These are phyloP conservation scores for Anarrhichthys ocellatus DNA, from an alignment of 2,113 vertebrate species.

Conservation along the genomic window DNA sequence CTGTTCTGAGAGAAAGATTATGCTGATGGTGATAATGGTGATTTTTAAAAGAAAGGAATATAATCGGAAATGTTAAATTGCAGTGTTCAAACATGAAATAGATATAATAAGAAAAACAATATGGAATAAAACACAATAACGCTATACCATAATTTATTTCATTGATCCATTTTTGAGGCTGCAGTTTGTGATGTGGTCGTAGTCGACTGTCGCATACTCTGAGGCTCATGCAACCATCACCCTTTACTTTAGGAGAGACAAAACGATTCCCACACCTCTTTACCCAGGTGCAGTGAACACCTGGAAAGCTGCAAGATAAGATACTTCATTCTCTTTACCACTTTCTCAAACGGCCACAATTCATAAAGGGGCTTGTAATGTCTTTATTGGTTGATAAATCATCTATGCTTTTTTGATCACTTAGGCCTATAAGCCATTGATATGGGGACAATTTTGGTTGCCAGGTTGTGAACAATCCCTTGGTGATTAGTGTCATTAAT, in stretches of 20 bases:
- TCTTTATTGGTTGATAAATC: background rate
- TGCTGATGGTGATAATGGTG: conserved; percentile 6
- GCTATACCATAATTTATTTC: background rate
- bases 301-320: too few relatives aligned
- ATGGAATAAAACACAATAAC: background rate
- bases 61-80: background rate
- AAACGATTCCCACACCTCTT: too few relatives aligned
- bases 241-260: too few relatives aligned
- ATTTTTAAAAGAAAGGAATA: background rate
- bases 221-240: background rate
- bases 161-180: conserved; percentile 4
- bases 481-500: background rate
- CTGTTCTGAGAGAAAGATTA: conserved; percentile 16
- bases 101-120: background rate
- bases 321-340: background rate
- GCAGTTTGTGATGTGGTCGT: background rate
- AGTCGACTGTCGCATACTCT: background rate
- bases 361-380: background rate
- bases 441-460: background rate
- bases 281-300: too few relatives aligned
- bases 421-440: background rate
- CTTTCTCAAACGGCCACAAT: background rate
- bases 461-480: background rate
- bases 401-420: background rate
- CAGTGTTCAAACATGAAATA: background rate